Conservation (phyloP, 2,888 invertebrate genomes). For the Lasioglossum lativentre region DNA sequence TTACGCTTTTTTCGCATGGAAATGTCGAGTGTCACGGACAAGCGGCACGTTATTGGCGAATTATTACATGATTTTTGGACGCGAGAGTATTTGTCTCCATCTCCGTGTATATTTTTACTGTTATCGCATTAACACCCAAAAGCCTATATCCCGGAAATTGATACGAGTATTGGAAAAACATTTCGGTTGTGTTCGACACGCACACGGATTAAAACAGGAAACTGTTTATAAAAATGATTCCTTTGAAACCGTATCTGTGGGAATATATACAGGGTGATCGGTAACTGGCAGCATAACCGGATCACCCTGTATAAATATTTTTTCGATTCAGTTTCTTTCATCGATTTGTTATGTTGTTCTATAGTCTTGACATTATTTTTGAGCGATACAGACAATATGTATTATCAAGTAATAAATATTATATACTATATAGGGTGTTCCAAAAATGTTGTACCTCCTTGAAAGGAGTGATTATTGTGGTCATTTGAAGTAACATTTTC, state of each 20-base stretch:
- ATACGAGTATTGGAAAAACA: not conserved
- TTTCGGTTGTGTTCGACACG: not conserved
- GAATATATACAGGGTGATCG: not conserved
- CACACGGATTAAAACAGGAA: not conserved
- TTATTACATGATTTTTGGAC: not conserved
- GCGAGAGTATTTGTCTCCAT: not conserved
- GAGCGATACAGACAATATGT: too few relatives aligned
- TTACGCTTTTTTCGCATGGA: not conserved
- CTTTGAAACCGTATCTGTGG: not conserved
- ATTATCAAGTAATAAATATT: too few relatives aligned
- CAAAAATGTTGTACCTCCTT: too few relatives aligned
- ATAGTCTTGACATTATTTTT: too few relatives aligned
- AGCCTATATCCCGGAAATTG: not conserved
- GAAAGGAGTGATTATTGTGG: too few relatives aligned
- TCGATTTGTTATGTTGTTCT: too few relatives aligned
- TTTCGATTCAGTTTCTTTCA: not conserved
- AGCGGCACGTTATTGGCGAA: not conserved
- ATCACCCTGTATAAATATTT: not conserved
- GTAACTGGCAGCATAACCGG: not conserved
- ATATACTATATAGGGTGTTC: too few relatives aligned
- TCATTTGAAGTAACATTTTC: too few relatives aligned
- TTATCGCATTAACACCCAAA: not conserved
- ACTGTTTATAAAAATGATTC: slow-evolving; percentile 2
- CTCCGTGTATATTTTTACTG: not conserved
- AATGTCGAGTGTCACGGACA: not conserved